These are phyloP conservation scores for Acipenser transmontanus DNA, from an alignment of 2,797 vertebrate species.

Conservation along the genomic window DNA sequence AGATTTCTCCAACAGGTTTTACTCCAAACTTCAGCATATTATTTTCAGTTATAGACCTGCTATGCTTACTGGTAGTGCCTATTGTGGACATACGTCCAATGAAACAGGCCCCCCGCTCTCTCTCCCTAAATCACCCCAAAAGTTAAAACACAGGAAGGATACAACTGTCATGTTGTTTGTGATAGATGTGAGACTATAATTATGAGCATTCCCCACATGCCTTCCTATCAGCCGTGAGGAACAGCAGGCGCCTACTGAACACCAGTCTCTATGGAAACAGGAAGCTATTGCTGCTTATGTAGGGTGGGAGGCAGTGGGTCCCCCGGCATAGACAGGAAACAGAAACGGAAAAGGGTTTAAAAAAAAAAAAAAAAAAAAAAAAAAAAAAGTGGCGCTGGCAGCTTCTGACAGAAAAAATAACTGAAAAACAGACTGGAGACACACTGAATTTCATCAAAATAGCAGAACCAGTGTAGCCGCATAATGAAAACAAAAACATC, in stretches of 20 bases:
- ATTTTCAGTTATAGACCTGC: too few species aligned
- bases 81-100: too few species aligned
- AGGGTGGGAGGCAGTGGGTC: conserved; percentile 1
- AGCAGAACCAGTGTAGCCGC: conserved; percentile 20
- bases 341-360: too few species aligned
- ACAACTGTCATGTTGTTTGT: conserved; percentile 6
- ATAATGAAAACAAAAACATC: conserved; percentile 21
- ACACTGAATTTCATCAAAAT: background rate
- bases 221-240: conserved; percentile 58
- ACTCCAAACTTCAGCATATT: too few species aligned
- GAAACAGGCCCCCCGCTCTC: too few species aligned
- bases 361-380: background rate
- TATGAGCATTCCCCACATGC: conserved; percentile 59
- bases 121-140: too few species aligned
- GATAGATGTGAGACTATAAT: conserved; percentile 47
- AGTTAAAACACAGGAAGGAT: conserved; percentile 12
- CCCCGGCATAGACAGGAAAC: too few species aligned
- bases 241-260: conserved; percentile 16
- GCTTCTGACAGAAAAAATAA: background rate
- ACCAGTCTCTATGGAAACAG: conserved; percentile 15
- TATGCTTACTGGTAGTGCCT: too few species aligned
- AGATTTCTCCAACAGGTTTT: too few species aligned
- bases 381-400: background rate
- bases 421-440: background rate
- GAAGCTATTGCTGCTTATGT: background rate